phyloP scores from a whole-genome alignment of 2,797 vertebrate genomes.

The Synanceia verrucosa region DNA sequence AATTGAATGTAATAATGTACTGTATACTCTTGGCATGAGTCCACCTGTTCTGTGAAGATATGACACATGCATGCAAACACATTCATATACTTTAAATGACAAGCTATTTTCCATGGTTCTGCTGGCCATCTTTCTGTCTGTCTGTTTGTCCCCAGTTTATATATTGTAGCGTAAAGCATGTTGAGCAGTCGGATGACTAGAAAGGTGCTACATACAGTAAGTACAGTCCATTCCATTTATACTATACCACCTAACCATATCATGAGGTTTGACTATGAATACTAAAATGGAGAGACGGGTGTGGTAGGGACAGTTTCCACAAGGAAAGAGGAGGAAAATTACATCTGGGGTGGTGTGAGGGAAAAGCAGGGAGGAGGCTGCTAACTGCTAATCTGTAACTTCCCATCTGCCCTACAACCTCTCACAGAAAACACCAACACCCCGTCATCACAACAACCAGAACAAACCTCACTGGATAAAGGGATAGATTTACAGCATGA shows the following conservation, averaged over 20 bases:
- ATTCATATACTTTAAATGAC: background rate
- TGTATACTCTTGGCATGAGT: background rate
- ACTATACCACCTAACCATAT: background rate
- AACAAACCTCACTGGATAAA: constrained; percentile 14
- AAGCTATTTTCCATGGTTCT: constrained; percentile 25
- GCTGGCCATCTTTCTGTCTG: constrained; percentile 2
- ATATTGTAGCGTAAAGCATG: no score
- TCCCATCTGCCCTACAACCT: constrained; percentile 38
- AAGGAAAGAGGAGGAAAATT: constrained; percentile 29
- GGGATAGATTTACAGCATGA: constrained; percentile 12
- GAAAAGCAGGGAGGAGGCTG: background rate
- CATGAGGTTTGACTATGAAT: constrained; percentile 25
- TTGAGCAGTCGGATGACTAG: no score
- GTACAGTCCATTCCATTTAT: no score
- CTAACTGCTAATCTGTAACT: constrained; percentile 37
- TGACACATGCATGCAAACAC: background rate
- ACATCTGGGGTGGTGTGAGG: background rate
- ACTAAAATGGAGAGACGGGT: constrained; percentile 5
- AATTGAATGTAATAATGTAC: constrained; percentile 11
- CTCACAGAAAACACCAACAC: constrained; percentile 38
- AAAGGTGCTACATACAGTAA: no score
- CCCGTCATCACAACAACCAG: constrained; percentile 20
- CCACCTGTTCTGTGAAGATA: background rate
- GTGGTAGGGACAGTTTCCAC: background rate
- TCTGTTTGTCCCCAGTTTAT: constrained; percentile 16